Evolutionary conservation across 2,888 invertebrate genomes (phyloP).

Genomic region (Agonum fuliginosum): DNA sequence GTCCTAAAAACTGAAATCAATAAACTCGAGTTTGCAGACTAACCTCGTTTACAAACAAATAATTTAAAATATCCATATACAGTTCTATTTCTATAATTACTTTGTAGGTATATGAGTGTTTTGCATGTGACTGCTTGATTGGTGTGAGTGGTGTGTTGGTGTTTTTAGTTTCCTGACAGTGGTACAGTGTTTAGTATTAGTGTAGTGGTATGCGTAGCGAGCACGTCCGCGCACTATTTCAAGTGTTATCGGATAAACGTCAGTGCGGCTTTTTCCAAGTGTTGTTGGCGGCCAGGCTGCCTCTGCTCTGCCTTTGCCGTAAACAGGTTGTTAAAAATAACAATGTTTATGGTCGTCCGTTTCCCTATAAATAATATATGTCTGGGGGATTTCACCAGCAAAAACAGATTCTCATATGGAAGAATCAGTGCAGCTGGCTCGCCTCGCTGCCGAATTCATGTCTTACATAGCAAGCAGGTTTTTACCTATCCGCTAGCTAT

Average conservation of each 20-base stretch:
- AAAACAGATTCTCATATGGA: slow-evolving; percentile 47
- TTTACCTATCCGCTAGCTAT: slow-evolving; percentile 25
- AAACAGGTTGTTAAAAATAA: slow-evolving; percentile 59
- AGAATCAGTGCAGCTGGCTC: slow-evolving; percentile 48
- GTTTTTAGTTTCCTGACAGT: too few species aligned
- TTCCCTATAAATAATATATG: slow-evolving; percentile 59
- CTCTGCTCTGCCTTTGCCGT: too few species aligned
- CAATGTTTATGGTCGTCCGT: slow-evolving; percentile 59
- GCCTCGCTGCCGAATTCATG: slow-evolving; percentile 41
- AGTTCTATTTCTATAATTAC: too few species aligned
- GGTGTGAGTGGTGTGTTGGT: too few species aligned
- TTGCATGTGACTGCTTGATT: too few species aligned
- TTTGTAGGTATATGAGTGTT: too few species aligned
- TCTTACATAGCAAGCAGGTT: slow-evolving; percentile 36
- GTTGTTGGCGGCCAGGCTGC: slow-evolving; percentile 27
- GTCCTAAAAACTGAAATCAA: too few species aligned
- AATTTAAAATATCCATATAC: too few species aligned
- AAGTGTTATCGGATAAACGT: slow-evolving; percentile 58
- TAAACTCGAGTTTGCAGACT: too few species aligned
- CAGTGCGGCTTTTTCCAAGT: slow-evolving; percentile 49
- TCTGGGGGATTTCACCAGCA: slow-evolving; percentile 41
- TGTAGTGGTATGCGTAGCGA: slow-evolving; percentile 68
- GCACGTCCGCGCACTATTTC: slow-evolving; percentile 60
- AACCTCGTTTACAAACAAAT: too few species aligned
- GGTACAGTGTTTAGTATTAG: slow-evolving; percentile 67